Conservation (phyloP, 2,888 invertebrate species). For the Emmelina monodactyla region DNA sequence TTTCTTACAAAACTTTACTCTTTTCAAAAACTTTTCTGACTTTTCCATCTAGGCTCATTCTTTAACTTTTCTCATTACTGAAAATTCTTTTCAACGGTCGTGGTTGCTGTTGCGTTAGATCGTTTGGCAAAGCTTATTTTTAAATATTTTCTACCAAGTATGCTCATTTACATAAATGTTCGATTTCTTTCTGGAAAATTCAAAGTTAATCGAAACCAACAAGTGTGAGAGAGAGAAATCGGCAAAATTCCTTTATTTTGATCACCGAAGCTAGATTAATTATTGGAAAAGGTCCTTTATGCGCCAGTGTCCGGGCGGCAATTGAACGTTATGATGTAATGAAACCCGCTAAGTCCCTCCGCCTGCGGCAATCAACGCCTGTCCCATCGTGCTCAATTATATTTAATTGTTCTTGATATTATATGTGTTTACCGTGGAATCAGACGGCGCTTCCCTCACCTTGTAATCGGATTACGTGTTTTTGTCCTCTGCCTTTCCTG, state of each 20-base stretch:
- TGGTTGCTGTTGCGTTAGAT: not conserved
- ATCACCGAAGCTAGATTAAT: no score
- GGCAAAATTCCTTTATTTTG: no score
- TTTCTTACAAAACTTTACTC: not conserved
- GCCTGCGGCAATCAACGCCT: no score
- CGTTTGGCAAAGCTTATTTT: not conserved
- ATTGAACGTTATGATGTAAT: slow-evolving; percentile 1
- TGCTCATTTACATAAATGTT: no score
- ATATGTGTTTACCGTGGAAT: not conserved
- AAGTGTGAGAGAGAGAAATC: no score
- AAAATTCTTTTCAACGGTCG: not conserved
- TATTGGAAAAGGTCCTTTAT: no score
- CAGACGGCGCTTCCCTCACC: not conserved
- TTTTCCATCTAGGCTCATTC: slow-evolving; percentile 1
- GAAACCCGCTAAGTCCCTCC: slow-evolving; percentile 17
- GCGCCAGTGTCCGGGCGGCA: not conserved
- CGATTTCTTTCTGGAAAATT: no score
- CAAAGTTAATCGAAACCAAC: no score
- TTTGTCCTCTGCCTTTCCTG: no score
- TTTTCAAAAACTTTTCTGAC: not conserved
- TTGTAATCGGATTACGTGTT: no score
- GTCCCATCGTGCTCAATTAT: no score
- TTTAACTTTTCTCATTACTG: not conserved
- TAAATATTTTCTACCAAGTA: no score
- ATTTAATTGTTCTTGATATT: slow-evolving; percentile 41